These are phyloP conservation scores for Burhinus bistriatus DNA, from an alignment of 2,113 vertebrate species.

Conservation along the genomic window DNA sequence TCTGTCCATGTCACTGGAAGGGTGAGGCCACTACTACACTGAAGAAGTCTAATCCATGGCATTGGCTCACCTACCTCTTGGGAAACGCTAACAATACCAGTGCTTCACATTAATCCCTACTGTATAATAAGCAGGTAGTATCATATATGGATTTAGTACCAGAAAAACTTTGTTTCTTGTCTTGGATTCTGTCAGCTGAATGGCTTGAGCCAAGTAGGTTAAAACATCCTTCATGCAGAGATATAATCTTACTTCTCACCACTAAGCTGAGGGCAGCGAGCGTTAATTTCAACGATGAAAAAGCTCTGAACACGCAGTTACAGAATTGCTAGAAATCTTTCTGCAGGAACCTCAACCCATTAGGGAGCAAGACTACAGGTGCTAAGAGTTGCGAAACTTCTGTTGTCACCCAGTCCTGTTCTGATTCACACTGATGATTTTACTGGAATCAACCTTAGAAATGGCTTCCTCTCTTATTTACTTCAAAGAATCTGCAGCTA, in stretches of 20 bases:
- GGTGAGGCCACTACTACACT: not conserved
- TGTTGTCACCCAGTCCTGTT: not conserved
- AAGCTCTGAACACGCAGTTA: not conserved
- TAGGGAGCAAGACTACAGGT: not conserved
- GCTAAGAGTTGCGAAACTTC: not conserved
- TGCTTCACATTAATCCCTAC: not conserved
- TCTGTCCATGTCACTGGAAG: not conserved
- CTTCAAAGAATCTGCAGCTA: not conserved
- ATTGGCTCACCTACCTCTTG: not conserved
- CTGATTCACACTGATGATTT: not conserved
- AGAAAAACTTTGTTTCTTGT: not conserved
- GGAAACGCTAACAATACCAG: not conserved
- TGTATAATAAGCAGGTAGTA: not conserved
- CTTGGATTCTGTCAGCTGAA: not conserved
- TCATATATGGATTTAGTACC: not conserved
- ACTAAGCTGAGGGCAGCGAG: not conserved
- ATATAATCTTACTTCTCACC: not conserved
- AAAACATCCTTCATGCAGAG: not conserved
- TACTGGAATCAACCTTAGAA: not conserved
- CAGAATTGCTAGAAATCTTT: not conserved
- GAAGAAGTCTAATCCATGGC: not conserved
- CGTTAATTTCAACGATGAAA: not conserved
- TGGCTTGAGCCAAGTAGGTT: not conserved
- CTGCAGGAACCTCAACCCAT: not conserved
- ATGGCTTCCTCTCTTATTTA: not conserved